A percentile compares a stretch with the other conserved stretches of the same genome.
Conservation (phyloP, 2,888 invertebrate genomes). For the Muschampia plurimacula region DNA sequence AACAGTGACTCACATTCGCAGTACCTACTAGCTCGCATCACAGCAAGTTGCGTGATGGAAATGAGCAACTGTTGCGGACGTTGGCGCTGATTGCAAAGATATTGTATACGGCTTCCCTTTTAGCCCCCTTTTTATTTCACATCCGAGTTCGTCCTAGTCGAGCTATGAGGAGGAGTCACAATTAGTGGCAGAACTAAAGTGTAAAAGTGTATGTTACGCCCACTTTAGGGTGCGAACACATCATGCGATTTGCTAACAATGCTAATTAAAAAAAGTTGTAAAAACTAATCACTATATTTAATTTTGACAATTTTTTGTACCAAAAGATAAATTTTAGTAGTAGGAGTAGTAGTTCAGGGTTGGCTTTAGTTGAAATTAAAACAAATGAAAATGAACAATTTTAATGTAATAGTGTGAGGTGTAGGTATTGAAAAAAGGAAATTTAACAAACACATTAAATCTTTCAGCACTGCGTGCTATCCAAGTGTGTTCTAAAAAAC, state of each 20-base stretch:
- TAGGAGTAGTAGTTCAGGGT: too few relatives aligned
- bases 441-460: too few relatives aligned
- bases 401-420: too few relatives aligned
- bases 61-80: constrained; percentile 40
- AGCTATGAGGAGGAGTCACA: constrained; percentile 64
- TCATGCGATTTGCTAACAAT: not conserved
- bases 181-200: constrained; percentile 63
- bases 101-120: constrained; percentile 47
- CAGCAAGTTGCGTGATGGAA: constrained; percentile 31
- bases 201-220: constrained; percentile 63
- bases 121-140: constrained; percentile 52
- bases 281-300: too few relatives aligned
- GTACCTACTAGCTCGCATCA: constrained; percentile 3
- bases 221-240: constrained; percentile 49
- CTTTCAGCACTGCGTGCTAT: too few relatives aligned
- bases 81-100: constrained; percentile 47
- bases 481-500: too few relatives aligned
- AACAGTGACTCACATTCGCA: constrained; percentile 5
- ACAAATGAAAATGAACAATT: too few relatives aligned
- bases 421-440: too few relatives aligned
- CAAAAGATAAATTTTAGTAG: too few relatives aligned
- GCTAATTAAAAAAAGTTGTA: not conserved
- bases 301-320: too few relatives aligned
- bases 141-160: constrained; percentile 52
- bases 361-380: too few relatives aligned